Conservation (phyloP, 2,113 vertebrate genomes). For the Pseudopodoces humilis region DNA sequence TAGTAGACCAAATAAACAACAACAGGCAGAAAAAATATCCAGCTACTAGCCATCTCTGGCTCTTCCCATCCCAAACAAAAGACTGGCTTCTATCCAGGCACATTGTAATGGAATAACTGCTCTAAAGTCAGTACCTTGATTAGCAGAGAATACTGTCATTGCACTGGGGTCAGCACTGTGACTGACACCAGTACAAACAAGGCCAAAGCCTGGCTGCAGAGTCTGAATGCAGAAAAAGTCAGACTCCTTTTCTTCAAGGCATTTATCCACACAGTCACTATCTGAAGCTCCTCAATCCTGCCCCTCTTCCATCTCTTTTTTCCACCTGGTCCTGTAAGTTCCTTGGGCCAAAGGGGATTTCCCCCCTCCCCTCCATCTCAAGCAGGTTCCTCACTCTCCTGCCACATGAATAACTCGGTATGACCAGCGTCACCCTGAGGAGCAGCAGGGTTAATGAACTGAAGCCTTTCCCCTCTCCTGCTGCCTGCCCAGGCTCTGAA, state of each 20-base stretch:
- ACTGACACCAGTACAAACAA: not conserved
- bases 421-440: not conserved
- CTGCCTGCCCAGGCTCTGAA: not conserved
- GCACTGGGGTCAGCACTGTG: not conserved
- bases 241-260: not conserved
- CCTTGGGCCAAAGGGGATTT: not conserved
- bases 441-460: not conserved
- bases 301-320: not conserved
- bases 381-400: not conserved
- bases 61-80: not conserved
- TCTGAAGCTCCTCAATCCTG: not conserved
- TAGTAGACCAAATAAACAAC: not conserved
- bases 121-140: not conserved
- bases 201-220: not conserved
- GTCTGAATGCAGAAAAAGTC: not conserved
- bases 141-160: not conserved
- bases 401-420: accelerated
- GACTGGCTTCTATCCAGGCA: not conserved
- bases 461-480: not conserved
- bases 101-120: not conserved
- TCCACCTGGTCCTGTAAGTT: not conserved
- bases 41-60: not conserved
- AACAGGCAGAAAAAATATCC: not conserved
- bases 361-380: accelerated
- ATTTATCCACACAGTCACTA: not conserved